phyloP scores from a whole-genome alignment of 2,888 invertebrate genomes.

The Archaeoteleia sp. region DNA sequence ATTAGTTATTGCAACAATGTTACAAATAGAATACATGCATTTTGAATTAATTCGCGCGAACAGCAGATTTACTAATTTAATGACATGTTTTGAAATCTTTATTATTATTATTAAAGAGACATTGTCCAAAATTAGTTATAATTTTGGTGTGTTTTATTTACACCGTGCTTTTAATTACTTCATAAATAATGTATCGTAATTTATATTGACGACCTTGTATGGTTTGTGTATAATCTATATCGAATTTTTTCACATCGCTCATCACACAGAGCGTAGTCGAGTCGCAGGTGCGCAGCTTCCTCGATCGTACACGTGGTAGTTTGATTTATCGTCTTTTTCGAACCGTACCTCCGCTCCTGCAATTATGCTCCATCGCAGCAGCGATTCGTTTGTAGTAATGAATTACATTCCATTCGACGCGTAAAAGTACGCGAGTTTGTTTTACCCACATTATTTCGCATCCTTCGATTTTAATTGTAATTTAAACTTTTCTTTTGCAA shows the following conservation, averaged over 20 bases:
- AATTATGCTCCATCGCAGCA: constrained; percentile 18
- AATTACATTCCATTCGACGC: constrained; percentile 4
- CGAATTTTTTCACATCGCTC: too few relatives aligned
- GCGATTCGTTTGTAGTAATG: constrained; percentile 1
- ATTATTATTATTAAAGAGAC: too few relatives aligned
- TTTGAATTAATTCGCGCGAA: constrained; percentile 27
- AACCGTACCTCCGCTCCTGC: constrained; percentile 11
- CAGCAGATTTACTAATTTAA: too few relatives aligned
- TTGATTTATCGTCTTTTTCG: constrained; percentile 32
- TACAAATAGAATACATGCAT: constrained; percentile 12
- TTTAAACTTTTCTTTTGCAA: too few relatives aligned
- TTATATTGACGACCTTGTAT: too few relatives aligned
- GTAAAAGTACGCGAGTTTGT: constrained; percentile 5
- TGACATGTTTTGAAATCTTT: too few relatives aligned
- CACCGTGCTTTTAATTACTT: too few relatives aligned
- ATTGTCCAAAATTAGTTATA: too few relatives aligned
- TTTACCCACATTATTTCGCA: neutral
- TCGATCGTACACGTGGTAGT: constrained; percentile 13
- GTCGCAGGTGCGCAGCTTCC: constrained; percentile 8
- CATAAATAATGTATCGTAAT: too few relatives aligned
- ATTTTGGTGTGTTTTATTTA: too few relatives aligned
- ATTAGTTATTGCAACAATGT: constrained; percentile 29
- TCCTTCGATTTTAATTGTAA: neutral
- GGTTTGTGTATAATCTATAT: too few relatives aligned
- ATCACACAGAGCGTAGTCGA: too few relatives aligned